Evolutionary conservation across 2,888 invertebrate species (phyloP).

Genomic region (Ophioninae sp.): DNA sequence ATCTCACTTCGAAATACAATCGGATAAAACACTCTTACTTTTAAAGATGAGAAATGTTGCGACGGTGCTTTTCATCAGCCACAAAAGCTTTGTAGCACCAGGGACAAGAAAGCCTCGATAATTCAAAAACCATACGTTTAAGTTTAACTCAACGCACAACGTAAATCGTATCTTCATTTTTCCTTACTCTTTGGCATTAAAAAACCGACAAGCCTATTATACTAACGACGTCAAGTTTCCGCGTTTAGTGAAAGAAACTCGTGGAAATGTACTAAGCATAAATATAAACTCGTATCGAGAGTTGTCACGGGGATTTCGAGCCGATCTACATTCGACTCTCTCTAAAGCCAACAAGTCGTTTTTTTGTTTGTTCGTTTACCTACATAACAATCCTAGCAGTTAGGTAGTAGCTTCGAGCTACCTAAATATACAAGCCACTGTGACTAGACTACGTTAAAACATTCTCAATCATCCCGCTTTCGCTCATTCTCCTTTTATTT

Average conservation of each 20-base stretch:
- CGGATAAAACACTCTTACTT: slow-evolving; percentile 37
- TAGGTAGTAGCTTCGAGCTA: slow-evolving; percentile 68
- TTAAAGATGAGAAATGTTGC: slow-evolving; percentile 35
- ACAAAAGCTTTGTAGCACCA: slow-evolving; percentile 45
- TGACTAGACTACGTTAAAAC: slow-evolving; percentile 70
- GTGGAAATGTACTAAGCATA: slow-evolving; percentile 41
- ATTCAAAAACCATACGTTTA: slow-evolving; percentile 36
- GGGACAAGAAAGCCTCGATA: slow-evolving; percentile 47
- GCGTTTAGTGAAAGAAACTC: slow-evolving; percentile 25
- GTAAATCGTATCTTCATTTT: slow-evolving; percentile 36
- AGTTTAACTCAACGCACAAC: slow-evolving; percentile 34
- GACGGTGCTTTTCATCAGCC: slow-evolving; percentile 36
- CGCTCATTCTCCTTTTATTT: slow-evolving; percentile 1
- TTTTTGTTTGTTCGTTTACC: slow-evolving; percentile 47
- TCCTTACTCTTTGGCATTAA: slow-evolving; percentile 42
- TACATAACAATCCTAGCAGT: slow-evolving; percentile 70
- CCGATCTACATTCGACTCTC: slow-evolving; percentile 37
- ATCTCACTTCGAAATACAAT: slow-evolving; percentile 58
- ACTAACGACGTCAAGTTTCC: slow-evolving; percentile 29
- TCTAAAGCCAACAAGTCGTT: slow-evolving; percentile 63
- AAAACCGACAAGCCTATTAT: slow-evolving; percentile 50
- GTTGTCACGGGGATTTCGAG: slow-evolving; percentile 32
- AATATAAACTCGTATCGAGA: slow-evolving; percentile 40
- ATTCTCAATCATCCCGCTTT: slow-evolving; percentile 26
- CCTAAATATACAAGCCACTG: slow-evolving; percentile 68